A percentile compares a stretch with the other conserved stretches of the same genome.
These are phyloP conservation scores for Agrotis ipsilon DNA, from an alignment of 2,888 invertebrate genomes.

Conservation along the genomic window DNA sequence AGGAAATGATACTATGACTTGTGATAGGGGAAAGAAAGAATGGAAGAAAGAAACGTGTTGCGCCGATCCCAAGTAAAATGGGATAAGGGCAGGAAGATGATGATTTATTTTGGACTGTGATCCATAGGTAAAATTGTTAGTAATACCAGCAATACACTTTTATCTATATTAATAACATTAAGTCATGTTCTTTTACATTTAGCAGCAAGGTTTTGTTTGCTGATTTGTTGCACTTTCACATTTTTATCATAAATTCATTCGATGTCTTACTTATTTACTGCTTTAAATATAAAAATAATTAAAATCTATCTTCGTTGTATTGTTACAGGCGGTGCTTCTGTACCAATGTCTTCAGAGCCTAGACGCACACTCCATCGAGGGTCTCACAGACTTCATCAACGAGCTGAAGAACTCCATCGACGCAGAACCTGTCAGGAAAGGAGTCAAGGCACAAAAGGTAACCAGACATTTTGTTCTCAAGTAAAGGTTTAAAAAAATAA, in stretches of 20 bases:
- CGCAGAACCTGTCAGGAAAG: slow-evolving; percentile 94
- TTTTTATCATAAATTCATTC: not conserved
- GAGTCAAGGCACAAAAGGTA: slow-evolving; percentile 97
- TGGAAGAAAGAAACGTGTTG: too few relatives aligned
- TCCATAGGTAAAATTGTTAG: too few relatives aligned
- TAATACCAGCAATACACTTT: too few relatives aligned
- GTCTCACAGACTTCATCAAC: slow-evolving; percentile 94
- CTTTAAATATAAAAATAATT: not conserved
- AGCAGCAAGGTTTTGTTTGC: too few relatives aligned
- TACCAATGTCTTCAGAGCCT: slow-evolving; percentile 95
- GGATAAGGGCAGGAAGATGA: too few relatives aligned
- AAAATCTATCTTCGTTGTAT: not conserved
- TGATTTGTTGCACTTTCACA: not conserved
- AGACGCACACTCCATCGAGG: slow-evolving; percentile 94
- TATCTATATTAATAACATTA: too few relatives aligned
- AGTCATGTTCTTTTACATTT: too few relatives aligned
- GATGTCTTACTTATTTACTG: not conserved
- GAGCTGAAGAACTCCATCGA: slow-evolving; percentile 95
- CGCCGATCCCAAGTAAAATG: too few relatives aligned
- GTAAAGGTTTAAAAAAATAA: too few relatives aligned
- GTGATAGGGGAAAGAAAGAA: too few relatives aligned
- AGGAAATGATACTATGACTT: too few relatives aligned
- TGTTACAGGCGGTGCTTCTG: slow-evolving; percentile 94
- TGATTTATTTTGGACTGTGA: too few relatives aligned
- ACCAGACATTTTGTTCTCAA: slow-evolving; percentile 22